Base-by-base conservation (phyloP, 2,797 vertebrate species). In the Falco concolor region DNA sequence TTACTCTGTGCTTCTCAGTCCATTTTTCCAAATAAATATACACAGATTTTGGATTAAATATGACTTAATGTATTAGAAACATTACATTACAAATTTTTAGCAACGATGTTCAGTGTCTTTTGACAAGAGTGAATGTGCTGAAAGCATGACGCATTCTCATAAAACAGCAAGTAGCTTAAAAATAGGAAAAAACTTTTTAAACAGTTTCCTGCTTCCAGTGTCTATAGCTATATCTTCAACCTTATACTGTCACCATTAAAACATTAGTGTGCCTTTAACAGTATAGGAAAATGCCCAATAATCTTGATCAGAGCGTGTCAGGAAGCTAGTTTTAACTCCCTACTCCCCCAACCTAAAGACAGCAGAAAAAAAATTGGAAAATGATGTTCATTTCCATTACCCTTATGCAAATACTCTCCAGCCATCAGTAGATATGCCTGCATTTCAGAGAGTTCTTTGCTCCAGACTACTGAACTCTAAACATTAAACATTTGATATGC, bases 381-480 rank as follows among this genome's bases (percentile, higher is more conserved):
- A 20, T 0, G 2, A 14, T 21, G 17, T 69, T 65, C 10, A 44
- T 57, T 86, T 90, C 87, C 49, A 77, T 25, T 36, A 28, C 24
- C 24, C 30, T 93, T 78, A 69, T 18, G 24, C 56, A 80, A 86
- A 84, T 6, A 73, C 34, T 89, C 83, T 30, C 50, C 53, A 84
- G 44, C 13, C 9, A 0, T 21, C 65, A 70, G 42, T 0, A 61
- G 42, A 32, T 20, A 36, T 0, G 6, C 16, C 22, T 8, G 1
- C 24, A 20, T 34, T 84, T 94, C 49, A 82, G 54, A 60, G 45
- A 67, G 57, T 30, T 80, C 60, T 78, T 76, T 80, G 25, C 67
- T 91, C 42, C 54, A 86, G 64, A 63, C 20, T n/a, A 52, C 13
- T 68, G 67, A 91, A 67, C 38, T 81, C 57, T 28, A 47, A 64